These are phyloP conservation scores for Collichthys lucidus DNA, from an alignment of 2,113 vertebrate genomes.

Conservation along the genomic window DNA sequence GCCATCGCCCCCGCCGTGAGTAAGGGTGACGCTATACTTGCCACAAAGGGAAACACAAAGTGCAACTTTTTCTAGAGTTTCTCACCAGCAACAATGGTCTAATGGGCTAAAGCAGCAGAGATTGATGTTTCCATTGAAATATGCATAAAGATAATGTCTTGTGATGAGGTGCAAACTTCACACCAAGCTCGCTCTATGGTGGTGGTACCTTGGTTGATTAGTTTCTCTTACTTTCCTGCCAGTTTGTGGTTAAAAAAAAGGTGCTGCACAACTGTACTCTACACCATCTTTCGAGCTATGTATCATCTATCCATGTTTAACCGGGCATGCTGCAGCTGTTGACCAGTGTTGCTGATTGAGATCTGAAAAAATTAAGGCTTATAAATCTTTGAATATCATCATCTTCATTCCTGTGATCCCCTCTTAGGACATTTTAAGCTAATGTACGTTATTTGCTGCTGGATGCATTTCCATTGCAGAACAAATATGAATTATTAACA, in stretches of 20 bases:
- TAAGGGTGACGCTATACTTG: slow-evolving; percentile 28
- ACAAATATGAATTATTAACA: slow-evolving; percentile 76
- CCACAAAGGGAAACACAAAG: slow-evolving; percentile 63
- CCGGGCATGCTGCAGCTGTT: slow-evolving; percentile 51
- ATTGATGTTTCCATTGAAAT: not conserved
- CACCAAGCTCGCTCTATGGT: not conserved
- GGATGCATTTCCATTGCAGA: slow-evolving; percentile 77
- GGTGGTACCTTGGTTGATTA: not conserved
- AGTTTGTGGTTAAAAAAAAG: not conserved
- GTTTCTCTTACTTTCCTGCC: not conserved
- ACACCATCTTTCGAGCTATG: not conserved
- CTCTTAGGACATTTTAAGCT: slow-evolving; percentile 37
- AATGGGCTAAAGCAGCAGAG: slow-evolving; percentile 42
- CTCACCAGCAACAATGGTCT: slow-evolving; percentile 74
- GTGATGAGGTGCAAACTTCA: not conserved
- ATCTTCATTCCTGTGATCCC: slow-evolving; percentile 24
- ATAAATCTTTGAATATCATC: slow-evolving; percentile 23
- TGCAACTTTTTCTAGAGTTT: slow-evolving; percentile 62
- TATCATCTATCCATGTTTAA: slow-evolving; percentile 16
- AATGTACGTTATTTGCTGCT: slow-evolving; percentile 64
- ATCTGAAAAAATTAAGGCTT: slow-evolving; percentile 44
- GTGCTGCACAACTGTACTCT: not conserved
- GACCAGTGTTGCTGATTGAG: slow-evolving; percentile 67
- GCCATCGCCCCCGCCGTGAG: slow-evolving; percentile 32
- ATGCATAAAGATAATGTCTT: not conserved